These are phyloP conservation scores for Pavo muticus DNA, from an alignment of 2,113 vertebrate genomes.

Conservation along the genomic window DNA sequence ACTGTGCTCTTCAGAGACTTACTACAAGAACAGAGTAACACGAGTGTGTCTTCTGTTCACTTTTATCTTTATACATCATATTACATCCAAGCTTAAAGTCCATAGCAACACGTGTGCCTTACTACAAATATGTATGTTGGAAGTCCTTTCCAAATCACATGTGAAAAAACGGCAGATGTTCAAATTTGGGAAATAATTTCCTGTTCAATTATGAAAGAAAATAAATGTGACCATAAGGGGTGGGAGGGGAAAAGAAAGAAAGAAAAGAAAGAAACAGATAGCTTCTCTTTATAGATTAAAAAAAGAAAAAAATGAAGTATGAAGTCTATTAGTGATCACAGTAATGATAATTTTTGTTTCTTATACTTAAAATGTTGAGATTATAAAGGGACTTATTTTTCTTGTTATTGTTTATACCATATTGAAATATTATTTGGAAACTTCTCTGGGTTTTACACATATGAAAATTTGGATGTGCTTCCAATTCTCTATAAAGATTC, in stretches of 20 bases:
- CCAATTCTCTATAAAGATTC: not conserved
- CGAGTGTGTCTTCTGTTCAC: not conserved
- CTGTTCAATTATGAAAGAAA: not conserved
- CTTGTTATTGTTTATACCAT: not conserved
- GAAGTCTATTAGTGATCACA: not conserved
- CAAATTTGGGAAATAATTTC: not conserved
- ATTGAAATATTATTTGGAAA: not conserved
- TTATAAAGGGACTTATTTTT: not conserved
- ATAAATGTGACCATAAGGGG: not conserved
- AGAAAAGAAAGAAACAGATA: not conserved
- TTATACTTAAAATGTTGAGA: not conserved
- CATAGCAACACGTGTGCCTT: not conserved
- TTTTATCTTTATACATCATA: not conserved
- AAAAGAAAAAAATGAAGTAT: no score
- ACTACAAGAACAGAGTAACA: not conserved
- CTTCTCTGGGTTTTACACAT: not conserved
- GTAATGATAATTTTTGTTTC: not conserved
- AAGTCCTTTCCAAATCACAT: not conserved
- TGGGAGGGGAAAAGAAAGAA: fast-evolving
- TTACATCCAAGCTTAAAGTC: not conserved
- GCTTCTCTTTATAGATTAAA: not conserved
- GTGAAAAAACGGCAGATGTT: not conserved
- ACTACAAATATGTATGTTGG: not conserved
- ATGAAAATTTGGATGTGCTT: not conserved
- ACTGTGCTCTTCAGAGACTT: not conserved